Base-by-base conservation (phyloP, 2,888 invertebrate genomes). In the Synergus itoensis region DNA sequence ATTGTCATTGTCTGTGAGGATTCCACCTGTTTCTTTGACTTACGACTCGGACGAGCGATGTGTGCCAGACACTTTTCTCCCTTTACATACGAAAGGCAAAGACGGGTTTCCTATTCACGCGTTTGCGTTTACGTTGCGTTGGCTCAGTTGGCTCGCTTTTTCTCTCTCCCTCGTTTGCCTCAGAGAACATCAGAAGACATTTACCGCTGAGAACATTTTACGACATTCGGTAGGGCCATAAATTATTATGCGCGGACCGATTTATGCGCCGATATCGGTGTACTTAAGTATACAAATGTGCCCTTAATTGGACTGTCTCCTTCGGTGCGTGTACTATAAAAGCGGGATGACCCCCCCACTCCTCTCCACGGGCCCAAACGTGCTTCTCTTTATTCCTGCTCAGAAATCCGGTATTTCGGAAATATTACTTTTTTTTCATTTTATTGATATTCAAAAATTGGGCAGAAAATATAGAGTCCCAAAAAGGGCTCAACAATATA, bases 231-330 rank as follows among this genome's bases (percentile, higher is more conserved):
- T 84, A 84, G 81, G 83, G 86, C 83, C 86, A 87, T 89, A 89
- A 89, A 90, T 89, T 87, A 85, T 85, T 83, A 80, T 73, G 81
- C 81, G 80, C 81, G 80, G 83, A 81, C 85, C 87, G 89, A 89
- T 89, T 88, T 89, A 88, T 86, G 85, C 84, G 86, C 84, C 86
- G 87, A 90, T 89, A 89, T 88, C 86, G 84, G 82, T 84, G 86
- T 86, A 87, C 87, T 87, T 88, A 87, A 88, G 83, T 85, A 84
- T 87, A 89, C 89, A 88, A 89, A 88, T 89, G 89, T 86, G 86
- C 86, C 87, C 87, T 88, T 89, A 89, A 90, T 90, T 89, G 88
- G 89, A 87, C 88, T 85, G 87, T 88, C 87, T 87, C 85, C 84
- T 86, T 82, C 84, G 83, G 85, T 86, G 83, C 80, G 84, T 82